These are phyloP conservation scores for Bembecia ichneumoniformis DNA, from an alignment of 2,888 invertebrate genomes.

Conservation along the genomic window DNA sequence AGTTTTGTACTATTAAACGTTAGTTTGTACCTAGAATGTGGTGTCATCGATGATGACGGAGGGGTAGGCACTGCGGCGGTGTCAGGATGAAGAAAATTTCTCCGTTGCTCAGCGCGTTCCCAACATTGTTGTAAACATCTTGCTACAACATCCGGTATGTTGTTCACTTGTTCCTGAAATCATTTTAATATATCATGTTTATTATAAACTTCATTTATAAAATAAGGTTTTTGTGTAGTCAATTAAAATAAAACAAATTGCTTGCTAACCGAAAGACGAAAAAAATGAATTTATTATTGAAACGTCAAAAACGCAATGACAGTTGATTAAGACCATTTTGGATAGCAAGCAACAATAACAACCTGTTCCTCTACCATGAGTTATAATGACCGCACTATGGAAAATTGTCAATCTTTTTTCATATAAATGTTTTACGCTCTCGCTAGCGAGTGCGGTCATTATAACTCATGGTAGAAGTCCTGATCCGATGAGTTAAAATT, in stretches of 20 bases:
- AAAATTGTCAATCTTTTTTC: too few relatives aligned
- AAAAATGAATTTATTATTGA: neutral
- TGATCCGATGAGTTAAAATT: too few relatives aligned
- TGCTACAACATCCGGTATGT: slow-evolving; percentile 86
- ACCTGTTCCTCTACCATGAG: too few relatives aligned
- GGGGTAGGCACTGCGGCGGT: slow-evolving; percentile 79
- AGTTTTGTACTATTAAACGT: too few relatives aligned
- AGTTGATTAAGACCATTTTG: too few relatives aligned
- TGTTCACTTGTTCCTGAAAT: slow-evolving; percentile 83
- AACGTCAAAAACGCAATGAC: too few relatives aligned
- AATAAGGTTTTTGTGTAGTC: neutral
- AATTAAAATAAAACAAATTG: neutral
- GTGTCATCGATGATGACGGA: slow-evolving; percentile 68
- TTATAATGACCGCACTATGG: too few relatives aligned
- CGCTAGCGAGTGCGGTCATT: too few relatives aligned
- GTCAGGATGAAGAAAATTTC: slow-evolving; percentile 90
- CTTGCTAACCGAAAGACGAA: neutral
- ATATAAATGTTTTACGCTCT: too few relatives aligned
- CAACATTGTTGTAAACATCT: slow-evolving; percentile 82
- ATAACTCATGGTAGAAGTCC: too few relatives aligned
- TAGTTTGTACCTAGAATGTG: slow-evolving; percentile 67
- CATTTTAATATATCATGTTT: neutral
- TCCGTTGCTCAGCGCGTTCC: slow-evolving; percentile 85
- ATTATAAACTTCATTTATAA: neutral
- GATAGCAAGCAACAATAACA: too few relatives aligned